Conservation (phyloP, 2,797 vertebrate genomes). For the Poeciliopsis paucimaculata region DNA sequence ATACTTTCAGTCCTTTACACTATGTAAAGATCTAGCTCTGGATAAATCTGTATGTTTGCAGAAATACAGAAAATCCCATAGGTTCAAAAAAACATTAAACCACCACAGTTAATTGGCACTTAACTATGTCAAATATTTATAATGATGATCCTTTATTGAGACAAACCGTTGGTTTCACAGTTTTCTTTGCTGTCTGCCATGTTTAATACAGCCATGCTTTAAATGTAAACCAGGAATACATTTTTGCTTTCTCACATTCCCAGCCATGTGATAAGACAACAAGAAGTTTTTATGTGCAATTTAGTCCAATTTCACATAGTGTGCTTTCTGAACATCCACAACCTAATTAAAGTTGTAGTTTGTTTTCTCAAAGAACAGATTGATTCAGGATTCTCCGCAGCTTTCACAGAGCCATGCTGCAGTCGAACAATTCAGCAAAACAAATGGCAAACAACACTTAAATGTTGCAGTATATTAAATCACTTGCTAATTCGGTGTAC, state of each 20-base stretch:
- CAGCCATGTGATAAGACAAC: constrained; percentile 32
- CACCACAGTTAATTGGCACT: background rate
- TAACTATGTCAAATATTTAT: constrained; percentile 3
- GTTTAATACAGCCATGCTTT: constrained; percentile 11
- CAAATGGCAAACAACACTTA: constrained; percentile 7
- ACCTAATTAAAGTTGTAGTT: background rate
- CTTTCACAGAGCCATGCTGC: background rate
- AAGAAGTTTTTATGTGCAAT: constrained; percentile 10
- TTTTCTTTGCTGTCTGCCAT: constrained; percentile 6
- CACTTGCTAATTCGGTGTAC: constrained; percentile 10
- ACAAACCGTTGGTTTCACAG: constrained; percentile 12
- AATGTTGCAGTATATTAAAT: constrained; percentile 10
- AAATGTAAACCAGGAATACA: constrained; percentile 7
- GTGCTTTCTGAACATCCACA: background rate
- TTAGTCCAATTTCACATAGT: constrained; percentile 13
- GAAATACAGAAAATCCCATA: background rate
- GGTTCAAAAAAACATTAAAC: background rate
- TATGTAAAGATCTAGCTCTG: background rate
- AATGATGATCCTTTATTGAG: constrained; percentile 44
- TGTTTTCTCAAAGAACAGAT: constrained; percentile 5
- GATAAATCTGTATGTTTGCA: background rate
- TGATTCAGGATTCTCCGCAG: background rate
- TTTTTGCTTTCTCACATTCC: constrained; percentile 32
- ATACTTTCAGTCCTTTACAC: background rate
- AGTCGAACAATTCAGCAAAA: constrained; percentile 8